Conservation (phyloP, 2,888 invertebrate species). For the Priocnemis perturbator region DNA sequence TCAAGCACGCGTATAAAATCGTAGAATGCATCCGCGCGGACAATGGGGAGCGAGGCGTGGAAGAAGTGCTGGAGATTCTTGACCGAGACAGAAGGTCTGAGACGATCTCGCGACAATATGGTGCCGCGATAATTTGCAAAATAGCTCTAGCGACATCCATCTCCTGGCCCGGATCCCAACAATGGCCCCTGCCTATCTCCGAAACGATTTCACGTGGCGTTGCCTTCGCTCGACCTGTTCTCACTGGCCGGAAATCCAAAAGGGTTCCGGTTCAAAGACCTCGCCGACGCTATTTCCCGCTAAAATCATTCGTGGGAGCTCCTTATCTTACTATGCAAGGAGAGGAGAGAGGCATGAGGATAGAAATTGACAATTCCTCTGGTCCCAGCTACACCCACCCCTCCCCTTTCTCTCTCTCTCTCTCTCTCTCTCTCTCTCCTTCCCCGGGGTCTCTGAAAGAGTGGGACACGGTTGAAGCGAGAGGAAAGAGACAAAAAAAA, state of each 20-base stretch:
- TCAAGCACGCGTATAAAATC: too few relatives aligned
- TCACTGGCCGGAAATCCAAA: slow-evolving; percentile 42
- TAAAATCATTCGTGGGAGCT: slow-evolving; percentile 54
- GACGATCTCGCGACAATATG: too few relatives aligned
- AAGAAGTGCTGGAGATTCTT: too few relatives aligned
- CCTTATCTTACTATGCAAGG: slow-evolving; percentile 57
- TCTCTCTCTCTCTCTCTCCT: background rate
- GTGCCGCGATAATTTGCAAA: slow-evolving; percentile 28
- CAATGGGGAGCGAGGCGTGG: background rate
- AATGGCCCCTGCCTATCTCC: slow-evolving; percentile 39
- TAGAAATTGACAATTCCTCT: slow-evolving; percentile 50
- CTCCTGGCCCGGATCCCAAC: background rate
- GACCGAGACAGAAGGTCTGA: too few relatives aligned
- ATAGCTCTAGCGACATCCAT: slow-evolving; percentile 37
- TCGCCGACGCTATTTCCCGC: slow-evolving; percentile 47
- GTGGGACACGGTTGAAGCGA: slow-evolving; percentile 22
- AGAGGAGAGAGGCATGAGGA: slow-evolving; percentile 30
- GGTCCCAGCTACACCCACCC: slow-evolving; percentile 19
- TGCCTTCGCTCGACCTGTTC: slow-evolving; percentile 31
- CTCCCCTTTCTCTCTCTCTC: background rate
- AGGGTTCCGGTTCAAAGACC: slow-evolving; percentile 46
- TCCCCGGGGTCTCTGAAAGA: slow-evolving; percentile 23
- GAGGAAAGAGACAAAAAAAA: slow-evolving; percentile 26
- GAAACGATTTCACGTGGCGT: slow-evolving; percentile 43
- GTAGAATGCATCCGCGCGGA: too few relatives aligned